Conservation (phyloP, 2,888 invertebrate species). For the Ophion ellenae region DNA sequence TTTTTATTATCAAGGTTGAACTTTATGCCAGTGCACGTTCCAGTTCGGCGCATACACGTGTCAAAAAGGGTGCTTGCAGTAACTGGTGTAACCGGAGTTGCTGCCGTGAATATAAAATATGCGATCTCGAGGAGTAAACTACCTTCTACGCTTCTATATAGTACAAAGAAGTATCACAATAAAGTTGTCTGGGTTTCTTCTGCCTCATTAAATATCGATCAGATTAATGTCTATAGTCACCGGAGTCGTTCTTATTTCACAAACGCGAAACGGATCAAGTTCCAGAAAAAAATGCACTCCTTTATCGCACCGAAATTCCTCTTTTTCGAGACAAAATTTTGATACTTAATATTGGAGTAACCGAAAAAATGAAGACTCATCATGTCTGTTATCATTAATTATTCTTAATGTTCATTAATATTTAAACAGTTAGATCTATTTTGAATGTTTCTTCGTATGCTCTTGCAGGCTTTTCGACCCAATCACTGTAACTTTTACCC, state of each 20-base stretch:
- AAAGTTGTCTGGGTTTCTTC: conserved; percentile 17
- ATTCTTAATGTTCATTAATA: no score
- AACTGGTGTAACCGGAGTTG: conserved; percentile 27
- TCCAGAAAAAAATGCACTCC: background rate
- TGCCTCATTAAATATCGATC: conserved; percentile 17
- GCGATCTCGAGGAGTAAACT: conserved; percentile 17
- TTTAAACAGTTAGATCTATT: no score
- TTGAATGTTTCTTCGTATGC: no score
- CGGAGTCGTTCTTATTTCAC: background rate
- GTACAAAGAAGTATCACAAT: background rate
- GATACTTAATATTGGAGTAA: no score
- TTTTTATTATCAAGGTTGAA: conserved; percentile 33
- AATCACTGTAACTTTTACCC: no score
- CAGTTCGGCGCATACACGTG: background rate
- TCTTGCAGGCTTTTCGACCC: no score
- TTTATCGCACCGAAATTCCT: background rate
- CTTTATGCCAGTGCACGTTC: background rate
- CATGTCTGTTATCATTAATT: no score
- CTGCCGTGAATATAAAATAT: conserved; percentile 29
- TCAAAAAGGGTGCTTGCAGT: conserved; percentile 6
- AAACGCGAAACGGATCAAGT: background rate
- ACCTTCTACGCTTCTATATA: background rate
- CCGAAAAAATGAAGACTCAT: no score
- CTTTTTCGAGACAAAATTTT: no score
- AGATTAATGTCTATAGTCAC: background rate